Percentiles rank a stretch among this genome's conserved stretches.
Evolutionary conservation across 1,140 invertebrate genomes (phyloP).

Genomic region (Euwallacea similis): DNA sequence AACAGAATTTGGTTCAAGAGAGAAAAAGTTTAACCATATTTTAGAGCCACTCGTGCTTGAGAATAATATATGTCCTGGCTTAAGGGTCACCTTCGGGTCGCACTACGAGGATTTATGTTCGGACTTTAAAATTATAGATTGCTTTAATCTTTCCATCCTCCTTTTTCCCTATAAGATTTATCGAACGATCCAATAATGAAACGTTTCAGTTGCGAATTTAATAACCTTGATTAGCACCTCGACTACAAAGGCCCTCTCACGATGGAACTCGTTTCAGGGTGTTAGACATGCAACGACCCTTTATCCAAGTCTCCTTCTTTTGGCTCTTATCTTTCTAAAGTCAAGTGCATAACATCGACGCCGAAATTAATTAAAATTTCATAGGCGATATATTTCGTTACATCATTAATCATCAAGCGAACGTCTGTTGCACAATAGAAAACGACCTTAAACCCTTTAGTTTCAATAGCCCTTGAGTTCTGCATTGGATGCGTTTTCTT

Average conservation of each 20-base stretch:
- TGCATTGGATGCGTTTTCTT: not conserved
- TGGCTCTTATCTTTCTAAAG: too few species aligned
- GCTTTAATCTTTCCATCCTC: conserved; percentile 2
- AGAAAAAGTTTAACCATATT: conserved; percentile 11
- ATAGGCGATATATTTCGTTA: not conserved
- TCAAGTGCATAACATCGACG: too few species aligned
- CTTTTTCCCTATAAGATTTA: conserved; percentile 1
- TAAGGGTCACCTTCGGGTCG: conserved; percentile 13
- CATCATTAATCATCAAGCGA: conserved; percentile 1
- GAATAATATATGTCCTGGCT: conserved; percentile 5
- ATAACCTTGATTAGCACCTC: not conserved
- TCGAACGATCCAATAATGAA: not conserved
- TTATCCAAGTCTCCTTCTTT: too few species aligned
- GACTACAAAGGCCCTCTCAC: not conserved
- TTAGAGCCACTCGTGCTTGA: conserved; percentile 1
- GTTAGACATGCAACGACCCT: not conserved
- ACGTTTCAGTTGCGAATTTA: not conserved
- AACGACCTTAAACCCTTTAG: conserved; percentile 3
- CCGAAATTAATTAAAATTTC: conserved; percentile 3
- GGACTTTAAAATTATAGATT: conserved; percentile 15
- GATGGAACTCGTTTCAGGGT: not conserved
- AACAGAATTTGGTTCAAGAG: not conserved
- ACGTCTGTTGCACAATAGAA: not conserved
- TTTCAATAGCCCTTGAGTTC: not conserved
- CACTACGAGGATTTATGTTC: conserved; percentile 7